Base-by-base conservation (phyloP, 35 echinoderm and acorn worm species). In the Diadema setosum region DNA sequence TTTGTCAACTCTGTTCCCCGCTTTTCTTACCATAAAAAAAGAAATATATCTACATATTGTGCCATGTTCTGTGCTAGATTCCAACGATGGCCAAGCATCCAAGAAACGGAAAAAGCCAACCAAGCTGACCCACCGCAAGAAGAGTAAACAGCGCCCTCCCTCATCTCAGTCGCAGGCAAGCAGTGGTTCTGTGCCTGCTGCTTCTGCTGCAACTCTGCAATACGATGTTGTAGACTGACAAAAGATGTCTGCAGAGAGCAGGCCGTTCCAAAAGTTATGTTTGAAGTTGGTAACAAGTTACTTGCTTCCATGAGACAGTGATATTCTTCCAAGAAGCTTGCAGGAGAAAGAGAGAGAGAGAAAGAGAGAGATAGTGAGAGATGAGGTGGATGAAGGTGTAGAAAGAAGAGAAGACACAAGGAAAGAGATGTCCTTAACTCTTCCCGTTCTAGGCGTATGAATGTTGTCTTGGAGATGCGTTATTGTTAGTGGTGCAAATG, bases 101-200 rank as follows among this genome's bases (percentile, higher is more conserved):
- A 94, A 94, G 87, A 89, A 83, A 67, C 46, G 87, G 45, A 94
- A 90, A 78, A 89, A 85, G 41, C 50, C 81, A 29, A 14, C 81
- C 18, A 94, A 94, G 73, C 65, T 94, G 30, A 89, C 92, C 24
- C 87, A 94, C 15, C 82, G 92, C 42, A 94, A 94, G 87, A 89
- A 90, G 45, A 90, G 70, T 29, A 88, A 88, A 80, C 1, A 39
- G 49, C 46, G 69, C 73, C 86, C 86, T 46, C 46, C 33, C 30
- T 58, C 44, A 81, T 33, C 70, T 17, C 46, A 58, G 26, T 42
- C 70, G 15, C 50, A 73, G 16, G 45, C 86, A 12, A 57, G 46
- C 18, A 80, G 41, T 14, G 32, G 44, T 40, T 87, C 85, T 50
- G 56, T 74, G 81, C 8, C 86, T n/a, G 73, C 74, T 20, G 42